phyloP scores from a whole-genome alignment of 2,888 invertebrate species.

The Lithophane semibrunnea region DNA sequence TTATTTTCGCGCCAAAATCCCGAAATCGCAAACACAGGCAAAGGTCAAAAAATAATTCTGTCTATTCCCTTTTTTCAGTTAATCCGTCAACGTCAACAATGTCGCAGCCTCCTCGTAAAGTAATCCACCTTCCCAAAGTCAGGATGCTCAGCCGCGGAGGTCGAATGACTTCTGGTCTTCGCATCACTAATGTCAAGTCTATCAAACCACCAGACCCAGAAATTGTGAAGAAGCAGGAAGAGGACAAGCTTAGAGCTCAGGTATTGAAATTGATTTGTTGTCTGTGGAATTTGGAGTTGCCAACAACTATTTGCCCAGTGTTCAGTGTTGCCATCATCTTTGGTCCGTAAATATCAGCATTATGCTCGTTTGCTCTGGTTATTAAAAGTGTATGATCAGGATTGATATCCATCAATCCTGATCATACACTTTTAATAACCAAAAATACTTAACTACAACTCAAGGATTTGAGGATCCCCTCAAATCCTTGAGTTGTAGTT shows the following conservation, averaged over 20 bases:
- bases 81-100: conserved; percentile 70
- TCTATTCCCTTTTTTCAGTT: conserved; percentile 73
- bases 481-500: neutral
- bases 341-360: neutral
- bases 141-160: conserved; percentile 82
- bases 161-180: conserved; percentile 73
- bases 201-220: conserved; percentile 84
- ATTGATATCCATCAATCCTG: too few relatives aligned
- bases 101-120: conserved; percentile 77
- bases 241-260: conserved; percentile 82
- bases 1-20: conserved; percentile 5
- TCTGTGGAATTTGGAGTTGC: neutral
- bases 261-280: conserved; percentile 64
- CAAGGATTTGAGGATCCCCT: too few relatives aligned
- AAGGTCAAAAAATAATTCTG: conserved; percentile 6
- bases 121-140: conserved; percentile 83
- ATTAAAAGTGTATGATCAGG: neutral
- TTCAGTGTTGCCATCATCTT: neutral
- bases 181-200: conserved; percentile 84
- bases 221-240: conserved; percentile 79
- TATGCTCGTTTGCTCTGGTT: neutral
- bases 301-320: neutral
- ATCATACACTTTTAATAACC: too few relatives aligned
- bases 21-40: neutral
- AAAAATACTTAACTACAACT: too few relatives aligned